phyloP scores from a whole-genome alignment of 2,888 invertebrate species.

The Maniola hyperantus region DNA sequence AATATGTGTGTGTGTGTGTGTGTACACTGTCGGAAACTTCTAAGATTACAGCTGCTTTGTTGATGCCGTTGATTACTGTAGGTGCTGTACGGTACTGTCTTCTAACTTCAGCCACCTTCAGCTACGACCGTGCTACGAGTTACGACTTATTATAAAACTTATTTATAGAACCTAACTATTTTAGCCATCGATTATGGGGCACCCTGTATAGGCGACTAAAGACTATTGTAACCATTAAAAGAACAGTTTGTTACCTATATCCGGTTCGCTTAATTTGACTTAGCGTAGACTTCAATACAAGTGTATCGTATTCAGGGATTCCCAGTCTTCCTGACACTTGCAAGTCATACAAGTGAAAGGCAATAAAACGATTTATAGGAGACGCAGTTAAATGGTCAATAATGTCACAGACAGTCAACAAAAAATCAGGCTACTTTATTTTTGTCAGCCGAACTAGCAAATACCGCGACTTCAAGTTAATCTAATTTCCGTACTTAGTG shows the following conservation, averaged over 20 bases:
- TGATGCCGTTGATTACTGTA: too few relatives aligned
- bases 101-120: neutral
- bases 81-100: neutral
- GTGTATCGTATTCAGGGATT: slow-evolving; percentile 10
- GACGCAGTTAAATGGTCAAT: slow-evolving; percentile 15
- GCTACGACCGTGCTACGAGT: neutral
- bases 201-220: neutral
- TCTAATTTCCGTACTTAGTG: too few relatives aligned
- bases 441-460: neutral
- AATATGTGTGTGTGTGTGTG: too few relatives aligned
- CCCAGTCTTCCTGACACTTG: slow-evolving; percentile 16
- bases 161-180: neutral
- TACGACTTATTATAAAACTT: neutral
- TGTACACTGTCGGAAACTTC: too few relatives aligned
- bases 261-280: slow-evolving; percentile 8
- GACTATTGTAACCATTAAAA: neutral
- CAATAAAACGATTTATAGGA: slow-evolving; percentile 12
- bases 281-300: slow-evolving; percentile 5
- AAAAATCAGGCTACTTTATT: neutral
- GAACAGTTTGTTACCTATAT: neutral
- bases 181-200: neutral
- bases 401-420: slow-evolving; percentile 16
- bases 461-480: neutral
- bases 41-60: too few relatives aligned
- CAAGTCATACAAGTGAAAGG: slow-evolving; percentile 32